Evolutionary conservation across 2,113 vertebrate genomes (phyloP).

Genomic region (Rhombomys opimus): DNA sequence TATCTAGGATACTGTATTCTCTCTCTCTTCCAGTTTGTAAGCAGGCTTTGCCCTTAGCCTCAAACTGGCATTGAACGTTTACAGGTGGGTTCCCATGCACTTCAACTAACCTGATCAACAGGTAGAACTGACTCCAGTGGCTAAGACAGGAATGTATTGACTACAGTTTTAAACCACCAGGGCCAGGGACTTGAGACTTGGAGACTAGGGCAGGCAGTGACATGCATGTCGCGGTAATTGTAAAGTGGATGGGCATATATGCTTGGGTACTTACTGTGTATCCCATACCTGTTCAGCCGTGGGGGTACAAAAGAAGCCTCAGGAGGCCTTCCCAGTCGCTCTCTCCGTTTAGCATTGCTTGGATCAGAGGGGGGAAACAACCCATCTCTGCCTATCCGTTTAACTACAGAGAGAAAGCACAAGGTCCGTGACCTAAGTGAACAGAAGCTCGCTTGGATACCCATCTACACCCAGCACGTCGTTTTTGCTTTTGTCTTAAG

Average conservation of each 20-base stretch:
- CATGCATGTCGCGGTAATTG: background rate
- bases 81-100: background rate
- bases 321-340: background rate
- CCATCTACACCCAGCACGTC: background rate
- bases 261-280: background rate
- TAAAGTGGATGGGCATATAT: background rate
- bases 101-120: background rate
- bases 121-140: background rate
- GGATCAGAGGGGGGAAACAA: background rate
- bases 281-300: background rate
- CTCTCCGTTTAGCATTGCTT: background rate
- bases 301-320: background rate
- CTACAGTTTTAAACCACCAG: background rate
- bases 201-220: background rate
- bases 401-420: background rate
- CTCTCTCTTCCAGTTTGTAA: background rate
- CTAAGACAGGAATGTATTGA: background rate
- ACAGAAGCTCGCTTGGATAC: background rate
- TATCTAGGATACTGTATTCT: constrained; percentile 9
- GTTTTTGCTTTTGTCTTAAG: background rate
- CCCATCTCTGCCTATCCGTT: background rate
- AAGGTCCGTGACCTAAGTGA: background rate
- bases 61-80: background rate
- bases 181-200: background rate
- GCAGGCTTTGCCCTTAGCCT: background rate